Evolutionary conservation across 2,888 invertebrate species (phyloP), one percentile per base, ranked within the genome.

Genomic region (Lottia gigantea): DNA sequence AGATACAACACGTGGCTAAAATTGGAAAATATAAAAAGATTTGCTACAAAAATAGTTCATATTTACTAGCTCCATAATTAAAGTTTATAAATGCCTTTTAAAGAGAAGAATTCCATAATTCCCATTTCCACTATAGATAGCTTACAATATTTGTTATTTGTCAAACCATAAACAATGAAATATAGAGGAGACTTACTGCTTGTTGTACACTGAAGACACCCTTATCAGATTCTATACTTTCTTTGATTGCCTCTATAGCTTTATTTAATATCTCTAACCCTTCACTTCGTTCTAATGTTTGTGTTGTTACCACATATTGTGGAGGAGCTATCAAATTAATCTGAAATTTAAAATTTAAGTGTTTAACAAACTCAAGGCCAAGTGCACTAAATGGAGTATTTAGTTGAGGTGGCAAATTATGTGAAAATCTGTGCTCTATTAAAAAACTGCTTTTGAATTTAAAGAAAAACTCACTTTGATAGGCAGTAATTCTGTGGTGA

Each of bases 291-390:
- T 99, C 99, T 40, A 98, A 95, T 0, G 99, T 99, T 45, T 97
- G 96, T 63, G 98, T 98, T 19, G 98, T 99, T 93, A 99, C 96
- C 72, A 99, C 98, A 90, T 97, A 99, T 80, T 97, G 91, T 68
- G 99, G 99, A 46, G 99, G 98, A 7, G 99, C 99, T 87, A 99
- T 99, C 78, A 99, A 91, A 90, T 99, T 98, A 82, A 99, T 99
- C 92, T 91, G 82, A 12, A 64, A 25, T 46, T n/a, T 23, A 40
- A 19, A 64, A 40, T 8, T 40, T 1, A 11, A 40, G 11, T 6
- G 40, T 40, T 11, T 40, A 40, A 40, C 31, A n/a, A 31, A 31
- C 6, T 40, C 40, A 40, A 40, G 7, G 40, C 40, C 40, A 40
- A 3, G 11, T 40, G 11, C 2, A 40, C 11, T 8, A 8, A 19